Evolutionary conservation across 2,797 vertebrate species (phyloP).

Genomic region (Sebastes steindachneri): DNA sequence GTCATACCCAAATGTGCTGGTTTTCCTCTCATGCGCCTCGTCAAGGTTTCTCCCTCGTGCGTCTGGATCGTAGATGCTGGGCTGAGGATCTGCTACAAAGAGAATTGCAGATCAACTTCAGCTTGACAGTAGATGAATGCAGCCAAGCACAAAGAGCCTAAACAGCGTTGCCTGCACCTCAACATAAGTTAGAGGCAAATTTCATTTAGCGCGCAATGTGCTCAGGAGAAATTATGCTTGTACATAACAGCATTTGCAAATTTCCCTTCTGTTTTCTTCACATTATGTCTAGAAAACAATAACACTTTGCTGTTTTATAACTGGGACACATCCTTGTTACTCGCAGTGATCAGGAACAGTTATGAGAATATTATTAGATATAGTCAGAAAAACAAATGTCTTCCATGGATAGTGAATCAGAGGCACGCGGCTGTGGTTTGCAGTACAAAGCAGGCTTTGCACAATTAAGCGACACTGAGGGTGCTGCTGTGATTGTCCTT

Average conservation of each 20-base stretch:
- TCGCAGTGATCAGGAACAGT: slow-evolving; percentile 14
- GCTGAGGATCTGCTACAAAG: slow-evolving; percentile 78
- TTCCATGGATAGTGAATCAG: slow-evolving; percentile 14
- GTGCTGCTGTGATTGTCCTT: slow-evolving; percentile 59
- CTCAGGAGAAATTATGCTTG: slow-evolving; percentile 19
- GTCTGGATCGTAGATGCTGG: slow-evolving; percentile 68
- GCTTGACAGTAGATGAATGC: slow-evolving; percentile 75
- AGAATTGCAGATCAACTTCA: slow-evolving; percentile 80
- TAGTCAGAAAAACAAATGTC: slow-evolving; percentile 20
- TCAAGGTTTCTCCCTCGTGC: slow-evolving; percentile 75
- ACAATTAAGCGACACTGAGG: slow-evolving; percentile 38
- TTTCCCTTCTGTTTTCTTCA: slow-evolving; percentile 7
- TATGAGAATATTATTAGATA: slow-evolving; percentile 19
- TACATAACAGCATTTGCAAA: slow-evolving; percentile 11
- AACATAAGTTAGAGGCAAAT: slow-evolving; percentile 42
- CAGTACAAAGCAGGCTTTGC: slow-evolving; percentile 51
- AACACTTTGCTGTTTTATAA: slow-evolving; percentile 10
- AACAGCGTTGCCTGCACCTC: slow-evolving; percentile 59
- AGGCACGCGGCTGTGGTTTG: slow-evolving; percentile 36
- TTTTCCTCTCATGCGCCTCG: slow-evolving; percentile 73
- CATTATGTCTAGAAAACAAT: background rate
- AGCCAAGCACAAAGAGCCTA: slow-evolving; percentile 72
- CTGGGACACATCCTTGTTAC: slow-evolving; percentile 1
- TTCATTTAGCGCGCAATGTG: slow-evolving; percentile 34
- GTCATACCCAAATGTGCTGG: slow-evolving; percentile 75